Percentiles rank a stretch among this genome's conserved stretches.
Evolutionary conservation across 2,797 vertebrate genomes (phyloP).

Genomic region (Tragelaphus oryx): DNA sequence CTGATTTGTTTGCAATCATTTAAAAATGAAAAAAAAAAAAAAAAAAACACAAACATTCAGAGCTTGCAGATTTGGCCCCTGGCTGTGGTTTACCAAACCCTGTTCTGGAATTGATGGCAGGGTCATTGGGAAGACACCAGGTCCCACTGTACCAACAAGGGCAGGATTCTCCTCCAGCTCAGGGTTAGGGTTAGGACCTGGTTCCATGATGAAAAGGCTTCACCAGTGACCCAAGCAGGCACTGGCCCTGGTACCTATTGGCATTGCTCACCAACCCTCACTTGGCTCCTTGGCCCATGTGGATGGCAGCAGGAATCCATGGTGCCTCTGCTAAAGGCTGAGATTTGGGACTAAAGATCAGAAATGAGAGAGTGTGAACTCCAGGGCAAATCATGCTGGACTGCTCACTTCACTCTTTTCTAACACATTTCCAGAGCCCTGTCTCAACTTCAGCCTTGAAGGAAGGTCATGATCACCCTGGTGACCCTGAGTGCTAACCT

Average conservation of each 20-base stretch:
- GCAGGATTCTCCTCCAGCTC: neutral
- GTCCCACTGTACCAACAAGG: neutral
- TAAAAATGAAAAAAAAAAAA: too few species aligned
- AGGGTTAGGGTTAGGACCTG: neutral
- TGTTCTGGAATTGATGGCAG: neutral
- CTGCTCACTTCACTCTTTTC: neutral
- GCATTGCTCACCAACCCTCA: accelerated
- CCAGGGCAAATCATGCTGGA: neutral
- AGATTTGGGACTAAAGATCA: neutral
- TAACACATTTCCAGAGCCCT: neutral
- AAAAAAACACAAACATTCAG: neutral
- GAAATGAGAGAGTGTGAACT: neutral
- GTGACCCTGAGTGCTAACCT: neutral
- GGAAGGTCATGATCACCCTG: neutral
- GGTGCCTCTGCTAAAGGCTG: neutral
- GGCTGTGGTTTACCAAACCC: neutral
- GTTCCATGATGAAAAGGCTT: neutral
- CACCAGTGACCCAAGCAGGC: accelerated
- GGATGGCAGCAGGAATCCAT: neutral
- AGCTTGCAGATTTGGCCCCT: neutral
- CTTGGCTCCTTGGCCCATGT: accelerated
- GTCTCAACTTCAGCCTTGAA: neutral
- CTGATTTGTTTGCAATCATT: too few species aligned
- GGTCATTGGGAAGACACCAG: neutral
- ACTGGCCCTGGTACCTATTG: accelerated